phyloP scores from a whole-genome alignment of 2,113 vertebrate species.

The Haemorhous mexicanus region DNA sequence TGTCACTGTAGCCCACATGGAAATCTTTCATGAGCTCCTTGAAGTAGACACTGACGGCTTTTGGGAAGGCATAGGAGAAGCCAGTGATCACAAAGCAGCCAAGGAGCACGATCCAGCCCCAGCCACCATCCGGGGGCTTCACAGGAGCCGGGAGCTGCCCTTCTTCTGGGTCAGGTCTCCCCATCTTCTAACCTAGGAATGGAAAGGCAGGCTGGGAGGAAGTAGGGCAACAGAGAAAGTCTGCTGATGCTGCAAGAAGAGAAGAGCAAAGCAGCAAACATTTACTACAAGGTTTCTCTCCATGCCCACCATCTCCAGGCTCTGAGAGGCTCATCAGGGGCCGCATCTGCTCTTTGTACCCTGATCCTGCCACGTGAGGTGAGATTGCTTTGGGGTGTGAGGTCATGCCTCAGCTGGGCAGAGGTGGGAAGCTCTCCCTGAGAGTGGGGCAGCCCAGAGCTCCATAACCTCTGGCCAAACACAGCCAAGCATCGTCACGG shows the following conservation, averaged over 20 bases:
- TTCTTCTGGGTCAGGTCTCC: conserved; percentile 44
- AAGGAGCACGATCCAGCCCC: conserved; percentile 75
- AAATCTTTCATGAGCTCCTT: conserved; percentile 78
- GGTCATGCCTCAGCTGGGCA: background rate
- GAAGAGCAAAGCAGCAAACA: background rate
- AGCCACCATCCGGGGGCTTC: conserved; percentile 75
- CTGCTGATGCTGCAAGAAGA: background rate
- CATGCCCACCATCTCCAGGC: background rate
- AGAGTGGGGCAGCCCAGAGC: background rate
- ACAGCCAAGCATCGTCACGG: background rate
- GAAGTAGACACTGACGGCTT: conserved; percentile 81
- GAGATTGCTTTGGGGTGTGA: background rate
- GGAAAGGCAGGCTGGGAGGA: background rate
- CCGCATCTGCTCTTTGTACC: background rate
- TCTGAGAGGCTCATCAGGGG: background rate
- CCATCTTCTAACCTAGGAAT: conserved; percentile 53
- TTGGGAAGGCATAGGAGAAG: conserved; percentile 81
- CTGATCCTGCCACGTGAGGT: background rate
- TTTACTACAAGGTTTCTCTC: background rate
- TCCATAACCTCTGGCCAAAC: background rate
- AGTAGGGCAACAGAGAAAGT: background rate
- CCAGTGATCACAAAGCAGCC: conserved; percentile 79
- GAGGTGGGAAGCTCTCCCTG: background rate
- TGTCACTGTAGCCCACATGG: conserved; percentile 78
- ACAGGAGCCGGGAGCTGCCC: conserved; percentile 20